These are phyloP conservation scores for Colaptes auratus DNA, from an alignment of 2,113 vertebrate species.

Conservation along the genomic window DNA sequence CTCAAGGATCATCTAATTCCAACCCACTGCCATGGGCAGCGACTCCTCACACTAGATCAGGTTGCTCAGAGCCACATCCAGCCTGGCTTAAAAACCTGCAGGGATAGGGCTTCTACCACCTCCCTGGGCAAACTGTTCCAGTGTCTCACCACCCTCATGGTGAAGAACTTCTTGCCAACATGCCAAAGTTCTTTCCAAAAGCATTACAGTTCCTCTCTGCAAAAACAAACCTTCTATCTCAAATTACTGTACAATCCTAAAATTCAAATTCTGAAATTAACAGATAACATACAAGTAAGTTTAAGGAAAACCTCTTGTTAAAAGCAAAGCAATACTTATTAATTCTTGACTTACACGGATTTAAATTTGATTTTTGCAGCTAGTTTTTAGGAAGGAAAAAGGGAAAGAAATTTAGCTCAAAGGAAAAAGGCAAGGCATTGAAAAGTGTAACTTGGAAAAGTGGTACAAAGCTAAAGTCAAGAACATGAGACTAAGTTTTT, in stretches of 20 bases:
- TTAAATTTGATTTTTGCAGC: neutral
- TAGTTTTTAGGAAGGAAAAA: neutral
- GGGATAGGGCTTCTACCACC: no score
- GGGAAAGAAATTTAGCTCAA: neutral
- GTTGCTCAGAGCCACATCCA: no score
- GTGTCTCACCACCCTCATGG: no score
- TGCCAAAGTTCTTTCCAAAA: neutral
- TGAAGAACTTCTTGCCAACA: no score
- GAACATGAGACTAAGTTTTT: neutral
- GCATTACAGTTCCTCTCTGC: neutral
- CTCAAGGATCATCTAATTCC: no score
- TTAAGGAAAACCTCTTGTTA: neutral
- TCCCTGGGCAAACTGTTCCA: no score
- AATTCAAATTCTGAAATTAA: neutral
- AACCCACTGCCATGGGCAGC: no score
- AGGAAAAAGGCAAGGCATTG: neutral
- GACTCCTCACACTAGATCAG: no score
- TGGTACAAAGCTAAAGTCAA: neutral
- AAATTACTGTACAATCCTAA: neutral
- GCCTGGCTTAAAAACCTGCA: no score
- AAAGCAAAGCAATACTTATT: neutral
- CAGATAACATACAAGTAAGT: neutral
- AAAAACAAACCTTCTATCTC: neutral
- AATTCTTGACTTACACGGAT: neutral
- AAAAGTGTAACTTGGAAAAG: neutral